These are phyloP conservation scores for Chitala chitala DNA, from an alignment of 2,113 vertebrate species.

Conservation along the genomic window DNA sequence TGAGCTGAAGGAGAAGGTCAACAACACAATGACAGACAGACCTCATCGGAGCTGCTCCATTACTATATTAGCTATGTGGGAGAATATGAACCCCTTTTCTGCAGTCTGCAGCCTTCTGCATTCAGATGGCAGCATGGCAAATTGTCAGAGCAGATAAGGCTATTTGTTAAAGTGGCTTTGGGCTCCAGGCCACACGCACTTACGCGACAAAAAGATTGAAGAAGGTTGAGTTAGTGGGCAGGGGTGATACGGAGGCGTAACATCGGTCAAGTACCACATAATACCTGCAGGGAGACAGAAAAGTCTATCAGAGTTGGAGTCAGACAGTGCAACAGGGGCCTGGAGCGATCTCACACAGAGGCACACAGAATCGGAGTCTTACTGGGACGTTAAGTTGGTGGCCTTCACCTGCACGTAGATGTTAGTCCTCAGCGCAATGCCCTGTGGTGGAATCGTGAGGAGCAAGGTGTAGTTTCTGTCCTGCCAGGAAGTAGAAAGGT, in stretches of 20 bases:
- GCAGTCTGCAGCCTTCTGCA: background rate
- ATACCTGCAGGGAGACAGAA: conserved; percentile 48
- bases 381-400: conserved; percentile 62
- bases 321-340: background rate
- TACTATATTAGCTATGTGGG: background rate
- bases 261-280: conserved; percentile 57
- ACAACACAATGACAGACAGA: background rate
- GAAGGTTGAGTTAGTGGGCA: conserved; percentile 50
- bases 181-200: conserved; percentile 33
- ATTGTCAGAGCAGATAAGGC: background rate
- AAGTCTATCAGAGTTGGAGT: background rate
- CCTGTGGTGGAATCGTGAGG: conserved; percentile 44
- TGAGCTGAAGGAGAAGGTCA: background rate
- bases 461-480: conserved; percentile 42
- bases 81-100: background rate
- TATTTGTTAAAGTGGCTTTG: background rate
- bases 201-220: conserved; percentile 65
- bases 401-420: conserved; percentile 63
- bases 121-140: background rate
- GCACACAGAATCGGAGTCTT: conserved; percentile 29
- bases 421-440: conserved; percentile 53
- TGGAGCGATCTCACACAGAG: background rate
- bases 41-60: background rate
- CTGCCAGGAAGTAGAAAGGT: conserved; percentile 32
- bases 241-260: conserved; percentile 51